phyloP scores from a whole-genome alignment of 2,888 invertebrate species.

The Harmothoe impar region DNA sequence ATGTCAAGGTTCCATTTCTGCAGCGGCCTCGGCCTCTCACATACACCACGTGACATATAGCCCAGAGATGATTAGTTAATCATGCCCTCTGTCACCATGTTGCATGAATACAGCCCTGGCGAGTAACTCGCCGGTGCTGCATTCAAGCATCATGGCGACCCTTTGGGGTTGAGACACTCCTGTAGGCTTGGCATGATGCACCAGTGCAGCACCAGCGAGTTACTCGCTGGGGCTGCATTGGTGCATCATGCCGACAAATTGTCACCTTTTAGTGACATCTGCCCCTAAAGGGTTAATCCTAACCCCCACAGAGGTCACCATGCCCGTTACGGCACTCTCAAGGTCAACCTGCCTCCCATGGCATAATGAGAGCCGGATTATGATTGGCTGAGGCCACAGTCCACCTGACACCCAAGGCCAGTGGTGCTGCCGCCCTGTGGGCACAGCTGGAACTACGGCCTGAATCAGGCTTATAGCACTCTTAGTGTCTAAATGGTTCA shows the following conservation, averaged over 20 bases:
- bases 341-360: background rate
- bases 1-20: no score
- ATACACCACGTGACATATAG: no score
- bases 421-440: background rate
- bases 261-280: background rate
- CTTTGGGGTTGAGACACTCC: no score
- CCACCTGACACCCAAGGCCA: background rate
- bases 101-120: no score
- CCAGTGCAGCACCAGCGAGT: no score
- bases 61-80: no score
- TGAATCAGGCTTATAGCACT: no score
- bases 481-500: no score
- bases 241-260: background rate
- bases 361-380: background rate
- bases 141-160: no score
- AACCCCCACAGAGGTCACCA: background rate
- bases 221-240: background rate
- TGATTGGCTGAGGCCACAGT: slow-evolving; percentile 9
- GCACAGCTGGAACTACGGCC: background rate
- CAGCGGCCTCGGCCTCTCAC: no score
- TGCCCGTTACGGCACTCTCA: background rate
- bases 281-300: background rate
- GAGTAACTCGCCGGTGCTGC: no score
- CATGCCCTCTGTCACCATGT: no score
- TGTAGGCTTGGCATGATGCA: background rate